A percentile compares a stretch with the other conserved stretches of the same genome.
Conservation (phyloP, 2,797 vertebrate species). For the Serranus cabrilla region DNA sequence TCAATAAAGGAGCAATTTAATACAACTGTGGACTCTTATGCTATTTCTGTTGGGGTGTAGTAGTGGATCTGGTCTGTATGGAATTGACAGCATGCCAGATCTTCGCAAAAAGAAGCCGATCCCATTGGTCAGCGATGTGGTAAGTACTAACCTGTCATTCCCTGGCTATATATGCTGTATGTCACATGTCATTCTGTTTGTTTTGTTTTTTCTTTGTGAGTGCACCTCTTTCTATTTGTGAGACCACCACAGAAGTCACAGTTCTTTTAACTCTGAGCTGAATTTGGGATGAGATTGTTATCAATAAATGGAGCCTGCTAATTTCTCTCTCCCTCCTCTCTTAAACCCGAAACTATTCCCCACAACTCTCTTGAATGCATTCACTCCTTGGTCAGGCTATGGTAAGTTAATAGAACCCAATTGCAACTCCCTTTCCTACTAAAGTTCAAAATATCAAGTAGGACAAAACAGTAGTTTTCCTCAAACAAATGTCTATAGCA, state of each 20-base stretch:
- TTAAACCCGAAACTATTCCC: slow-evolving; percentile 85
- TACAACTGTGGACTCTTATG: neutral
- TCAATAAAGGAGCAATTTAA: neutral
- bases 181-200: slow-evolving; percentile 34
- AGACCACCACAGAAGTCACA: slow-evolving; percentile 25
- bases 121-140: slow-evolving; percentile 97
- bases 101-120: slow-evolving; percentile 97
- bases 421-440: slow-evolving; percentile 65
- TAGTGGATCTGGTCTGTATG: slow-evolving; percentile 93
- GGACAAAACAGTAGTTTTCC: slow-evolving; percentile 50
- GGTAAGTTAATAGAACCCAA: slow-evolving; percentile 91
- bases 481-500: slow-evolving; percentile 44
- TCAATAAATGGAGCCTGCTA: slow-evolving; percentile 67
- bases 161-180: neutral
- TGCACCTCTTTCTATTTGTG: slow-evolving; percentile 46
- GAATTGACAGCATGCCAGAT: slow-evolving; percentile 99
- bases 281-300: slow-evolving; percentile 61
- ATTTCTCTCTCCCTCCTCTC: slow-evolving; percentile 84
- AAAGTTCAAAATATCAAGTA: slow-evolving; percentile 72
- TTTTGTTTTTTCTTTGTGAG: slow-evolving; percentile 43
- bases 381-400: slow-evolving; percentile 94
- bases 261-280: slow-evolving; percentile 36
- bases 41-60: slow-evolving; percentile 75
- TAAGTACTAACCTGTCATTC: slow-evolving; percentile 80
- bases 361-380: slow-evolving; percentile 93